Conservation (phyloP, 2,888 invertebrate species). For the Oscheius sp. region DNA sequence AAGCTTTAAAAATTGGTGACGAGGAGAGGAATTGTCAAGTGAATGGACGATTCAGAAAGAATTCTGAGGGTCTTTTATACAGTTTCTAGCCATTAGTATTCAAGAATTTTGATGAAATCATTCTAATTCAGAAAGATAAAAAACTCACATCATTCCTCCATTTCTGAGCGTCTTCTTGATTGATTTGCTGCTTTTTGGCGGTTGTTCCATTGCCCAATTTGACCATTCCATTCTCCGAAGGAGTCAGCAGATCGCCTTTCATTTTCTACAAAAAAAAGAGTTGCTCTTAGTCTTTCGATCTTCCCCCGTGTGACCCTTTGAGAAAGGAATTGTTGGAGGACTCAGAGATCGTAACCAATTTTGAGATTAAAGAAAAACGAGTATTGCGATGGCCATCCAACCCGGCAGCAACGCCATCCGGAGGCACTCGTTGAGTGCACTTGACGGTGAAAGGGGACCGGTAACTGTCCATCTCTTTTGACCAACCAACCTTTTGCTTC, state of each 20-base stretch:
- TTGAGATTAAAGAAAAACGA: background rate
- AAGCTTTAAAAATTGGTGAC: background rate
- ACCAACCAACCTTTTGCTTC: background rate
- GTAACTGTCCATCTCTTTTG: background rate
- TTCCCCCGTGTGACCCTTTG: background rate
- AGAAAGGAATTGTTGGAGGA: background rate
- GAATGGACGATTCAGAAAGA: too few species aligned
- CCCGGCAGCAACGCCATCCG: constrained; percentile 1
- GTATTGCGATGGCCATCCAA: background rate
- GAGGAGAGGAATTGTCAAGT: too few species aligned
- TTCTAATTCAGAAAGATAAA: background rate
- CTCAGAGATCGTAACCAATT: background rate
- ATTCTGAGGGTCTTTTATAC: too few species aligned
- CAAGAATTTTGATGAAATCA: background rate
- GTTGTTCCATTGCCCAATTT: constrained; percentile 1
- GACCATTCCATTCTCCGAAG: constrained; percentile 32
- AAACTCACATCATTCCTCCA: constrained; percentile 32
- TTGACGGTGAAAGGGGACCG: constrained; percentile 19
- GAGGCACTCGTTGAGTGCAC: constrained; percentile 15
- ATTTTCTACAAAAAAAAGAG: constrained; percentile 29
- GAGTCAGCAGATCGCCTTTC: constrained; percentile 13
- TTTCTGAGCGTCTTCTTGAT: constrained; percentile 24
- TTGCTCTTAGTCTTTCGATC: background rate
- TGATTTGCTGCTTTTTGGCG: constrained; percentile 15
- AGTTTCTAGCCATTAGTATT: too few species aligned